phyloP scores from a whole-genome alignment of 2,888 invertebrate genomes.

The Lymantria monacha region DNA sequence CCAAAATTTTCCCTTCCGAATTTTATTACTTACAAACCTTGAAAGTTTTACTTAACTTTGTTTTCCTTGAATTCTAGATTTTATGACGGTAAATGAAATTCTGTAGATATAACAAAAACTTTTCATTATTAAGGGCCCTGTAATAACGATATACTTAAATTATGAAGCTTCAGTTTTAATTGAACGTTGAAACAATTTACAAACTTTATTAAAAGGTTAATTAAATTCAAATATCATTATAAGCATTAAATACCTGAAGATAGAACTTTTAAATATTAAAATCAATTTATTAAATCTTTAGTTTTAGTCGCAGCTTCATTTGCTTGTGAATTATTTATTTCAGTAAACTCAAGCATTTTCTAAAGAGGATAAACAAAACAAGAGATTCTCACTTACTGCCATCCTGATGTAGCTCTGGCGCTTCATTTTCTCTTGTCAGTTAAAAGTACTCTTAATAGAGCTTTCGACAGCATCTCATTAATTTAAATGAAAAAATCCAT shows the following conservation, averaged over 20 bases:
- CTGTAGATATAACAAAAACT: conserved; percentile 15
- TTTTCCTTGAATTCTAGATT: conserved; percentile 33
- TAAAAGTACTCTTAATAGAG: no score
- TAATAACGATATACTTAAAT: conserved; percentile 14
- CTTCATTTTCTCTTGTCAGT: no score
- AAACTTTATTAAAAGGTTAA: background rate
- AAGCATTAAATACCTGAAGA: background rate
- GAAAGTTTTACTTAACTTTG: conserved; percentile 26
- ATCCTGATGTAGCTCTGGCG: no score
- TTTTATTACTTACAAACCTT: conserved; percentile 27
- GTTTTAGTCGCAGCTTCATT: no score
- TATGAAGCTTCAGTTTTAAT: background rate
- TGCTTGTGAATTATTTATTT: no score
- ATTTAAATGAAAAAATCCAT: no score
- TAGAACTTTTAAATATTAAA: background rate
- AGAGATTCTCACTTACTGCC: no score
- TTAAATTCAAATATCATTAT: background rate
- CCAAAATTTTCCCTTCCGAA: conserved; percentile 22
- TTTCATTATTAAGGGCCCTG: conserved; percentile 18
- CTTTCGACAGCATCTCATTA: no score
- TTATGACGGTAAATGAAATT: conserved; percentile 23
- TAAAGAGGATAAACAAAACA: no score
- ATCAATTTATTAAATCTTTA: background rate
- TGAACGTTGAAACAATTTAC: background rate
- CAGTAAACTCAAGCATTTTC: no score